Conservation (phyloP, 1,140 invertebrate genomes). For the Philopotamus ludificatus region DNA sequence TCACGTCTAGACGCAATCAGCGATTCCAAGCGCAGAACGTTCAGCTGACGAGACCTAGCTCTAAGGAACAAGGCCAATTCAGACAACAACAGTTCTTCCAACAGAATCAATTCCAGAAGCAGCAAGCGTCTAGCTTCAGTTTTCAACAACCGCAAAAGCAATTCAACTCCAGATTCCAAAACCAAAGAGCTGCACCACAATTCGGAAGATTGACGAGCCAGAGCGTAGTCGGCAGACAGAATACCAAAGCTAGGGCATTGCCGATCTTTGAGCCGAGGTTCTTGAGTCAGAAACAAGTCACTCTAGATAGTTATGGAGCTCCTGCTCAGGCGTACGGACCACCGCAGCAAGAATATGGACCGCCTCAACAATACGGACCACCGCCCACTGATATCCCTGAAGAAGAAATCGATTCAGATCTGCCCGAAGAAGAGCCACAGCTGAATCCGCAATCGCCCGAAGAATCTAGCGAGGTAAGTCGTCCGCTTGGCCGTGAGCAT, state of each 20-base stretch:
- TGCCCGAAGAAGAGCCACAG: conserved; percentile 21
- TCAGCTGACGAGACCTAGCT: not conserved
- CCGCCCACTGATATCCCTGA: conserved; percentile 14
- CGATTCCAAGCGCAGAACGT: conserved; percentile 19
- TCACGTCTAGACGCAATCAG: conserved; percentile 8
- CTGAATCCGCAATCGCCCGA: conserved; percentile 11
- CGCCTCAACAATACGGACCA: conserved; percentile 12
- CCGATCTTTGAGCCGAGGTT: conserved; percentile 32
- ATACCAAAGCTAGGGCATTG: conserved; percentile 9
- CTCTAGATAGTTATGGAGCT: conserved; percentile 30
- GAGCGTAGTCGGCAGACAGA: conserved; percentile 7
- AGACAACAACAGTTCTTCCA: conserved; percentile 8
- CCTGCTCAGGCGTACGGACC: conserved; percentile 27
- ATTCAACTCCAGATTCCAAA: conserved; percentile 16
- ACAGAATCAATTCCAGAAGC: conserved; percentile 10
- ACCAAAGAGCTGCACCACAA: not conserved
- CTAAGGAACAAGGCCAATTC: conserved; percentile 5
- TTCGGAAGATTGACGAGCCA: not conserved
- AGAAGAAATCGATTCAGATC: conserved; percentile 14
- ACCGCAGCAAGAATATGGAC: conserved; percentile 30
- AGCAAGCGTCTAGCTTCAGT: conserved; percentile 19
- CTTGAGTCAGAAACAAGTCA: conserved; percentile 32
- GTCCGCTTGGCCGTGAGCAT: too few relatives aligned
- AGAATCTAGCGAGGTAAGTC: conserved; percentile 19
- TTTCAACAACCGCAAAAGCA: conserved; percentile 18